Base-by-base conservation (phyloP, 2,888 invertebrate genomes). In the Bombylius major region DNA sequence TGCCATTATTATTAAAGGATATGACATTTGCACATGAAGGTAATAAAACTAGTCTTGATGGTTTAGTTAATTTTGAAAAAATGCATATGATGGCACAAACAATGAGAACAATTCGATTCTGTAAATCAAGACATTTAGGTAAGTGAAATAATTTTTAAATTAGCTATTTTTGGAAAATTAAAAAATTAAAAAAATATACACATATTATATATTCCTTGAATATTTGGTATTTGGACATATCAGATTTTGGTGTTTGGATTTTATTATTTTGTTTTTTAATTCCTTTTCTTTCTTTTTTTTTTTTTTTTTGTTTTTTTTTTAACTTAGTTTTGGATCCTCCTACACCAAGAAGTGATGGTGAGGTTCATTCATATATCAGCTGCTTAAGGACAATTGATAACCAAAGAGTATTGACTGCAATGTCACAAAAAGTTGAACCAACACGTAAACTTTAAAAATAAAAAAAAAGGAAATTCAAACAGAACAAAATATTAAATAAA, bases 71-170 rank as follows among this genome's bases (percentile, higher is more conserved):
- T 73, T 90, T 90, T 71, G 90, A 90, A 71, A 90, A 90, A 75
- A 90, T 90, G 89, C 89, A 89, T 69, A 87, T 90, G 88, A 78
- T 90, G 67, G 87, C 89, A 31, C 87, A 88, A 71, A 87, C 87
- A 4, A 80, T 90, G 77, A 77, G 87, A 61, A 86, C 83, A 55
- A 82, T 89, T 62, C 76, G 86, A 62, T 84, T 84, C 67, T 89
- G 87, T 70, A 78, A 87, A 63, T 84, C 84, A 64, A 76, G 84
- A 64, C 82, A 82, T 70, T 75, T 84, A 65, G 81, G 85, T 83
- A 72, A 76, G 77, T 32, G 14, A 13, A 5, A n/a, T 23, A 23
- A 23, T 23, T 23, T 23, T 31, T 23, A 31, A 48, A 48, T 23
- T 31, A 31, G n/a, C n/a, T n/a, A n/a, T n/a, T n/a, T n/a, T n/a